These are phyloP conservation scores for Meloidogyne floridensis DNA, from an alignment of 1,140 invertebrate genomes.

Conservation along the genomic window DNA sequence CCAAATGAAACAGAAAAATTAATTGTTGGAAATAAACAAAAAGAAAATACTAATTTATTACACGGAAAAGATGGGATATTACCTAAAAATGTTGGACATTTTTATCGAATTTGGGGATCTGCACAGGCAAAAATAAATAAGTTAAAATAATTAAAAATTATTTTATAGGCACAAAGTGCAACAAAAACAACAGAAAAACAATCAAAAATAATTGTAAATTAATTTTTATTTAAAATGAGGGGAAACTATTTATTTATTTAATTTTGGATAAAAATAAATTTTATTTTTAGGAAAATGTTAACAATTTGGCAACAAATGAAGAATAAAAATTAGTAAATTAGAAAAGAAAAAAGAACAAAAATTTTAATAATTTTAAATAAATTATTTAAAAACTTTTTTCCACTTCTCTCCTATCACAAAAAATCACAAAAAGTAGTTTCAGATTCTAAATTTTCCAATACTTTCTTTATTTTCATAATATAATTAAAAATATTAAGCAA, in stretches of 20 bases:
- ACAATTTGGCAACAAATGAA: no score
- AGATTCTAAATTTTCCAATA: no score
- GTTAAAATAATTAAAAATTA: not conserved
- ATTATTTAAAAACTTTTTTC: no score
- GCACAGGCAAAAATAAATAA: slow-evolving; percentile 10
- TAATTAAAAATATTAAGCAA: no score
- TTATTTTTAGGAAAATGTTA: not conserved
- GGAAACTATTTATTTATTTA: no score
- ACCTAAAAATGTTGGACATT: slow-evolving; percentile 30
- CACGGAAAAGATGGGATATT: not conserved
- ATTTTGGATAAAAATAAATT: not conserved
- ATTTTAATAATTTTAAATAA: no score
- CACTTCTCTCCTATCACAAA: no score
- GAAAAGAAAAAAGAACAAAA: no score
- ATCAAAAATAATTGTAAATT: not conserved
- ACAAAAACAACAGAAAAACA: slow-evolving; percentile 10
- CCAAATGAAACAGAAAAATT: not conserved
- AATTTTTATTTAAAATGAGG: no score
- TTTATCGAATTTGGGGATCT: slow-evolving; percentile 28
- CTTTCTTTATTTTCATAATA: no score
- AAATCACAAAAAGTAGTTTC: no score
- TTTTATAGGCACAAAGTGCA: not conserved
- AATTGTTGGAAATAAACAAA: not conserved
- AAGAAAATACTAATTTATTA: slow-evolving; percentile 12
- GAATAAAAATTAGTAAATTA: no score